phyloP scores from a whole-genome alignment of 2,113 vertebrate species.

The Erythrolamprus reginae region DNA sequence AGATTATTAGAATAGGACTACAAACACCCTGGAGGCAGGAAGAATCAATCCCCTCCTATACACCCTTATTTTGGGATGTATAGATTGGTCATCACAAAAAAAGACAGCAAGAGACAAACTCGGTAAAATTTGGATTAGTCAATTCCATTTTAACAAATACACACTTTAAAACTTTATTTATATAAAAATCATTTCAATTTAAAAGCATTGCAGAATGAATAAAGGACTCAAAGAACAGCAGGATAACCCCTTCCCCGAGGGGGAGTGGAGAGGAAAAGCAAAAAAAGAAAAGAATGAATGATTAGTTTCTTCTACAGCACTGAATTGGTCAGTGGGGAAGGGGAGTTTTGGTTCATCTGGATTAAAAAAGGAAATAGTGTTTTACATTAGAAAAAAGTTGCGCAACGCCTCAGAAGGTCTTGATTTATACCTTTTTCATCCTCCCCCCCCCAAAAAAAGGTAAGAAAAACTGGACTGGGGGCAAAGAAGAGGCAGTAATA shows the following conservation, averaged over 20 bases:
- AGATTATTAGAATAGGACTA: neutral
- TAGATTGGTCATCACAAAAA: neutral
- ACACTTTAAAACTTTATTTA: constrained; percentile 83
- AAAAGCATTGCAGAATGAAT: constrained; percentile 73
- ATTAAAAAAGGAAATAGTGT: constrained; percentile 70
- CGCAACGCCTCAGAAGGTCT: constrained; percentile 50
- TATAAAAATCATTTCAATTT: constrained; percentile 80
- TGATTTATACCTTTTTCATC: constrained; percentile 15
- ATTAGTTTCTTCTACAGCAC: neutral
- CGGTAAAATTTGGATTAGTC: constrained; percentile 3
- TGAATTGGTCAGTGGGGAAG: constrained; percentile 52
- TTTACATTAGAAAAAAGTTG: constrained; percentile 63
- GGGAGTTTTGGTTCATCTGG: constrained; percentile 70
- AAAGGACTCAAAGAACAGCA: constrained; percentile 58
- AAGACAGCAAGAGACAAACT: neutral
- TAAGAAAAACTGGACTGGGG: constrained; percentile 18
- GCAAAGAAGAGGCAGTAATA: constrained; percentile 35
- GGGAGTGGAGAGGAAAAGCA: constrained; percentile 14
- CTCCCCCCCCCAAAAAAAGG: neutral
- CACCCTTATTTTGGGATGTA: neutral
- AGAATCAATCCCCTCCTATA: neutral
- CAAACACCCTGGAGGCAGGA: neutral
- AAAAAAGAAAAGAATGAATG: neutral
- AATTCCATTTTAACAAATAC: constrained; percentile 37
- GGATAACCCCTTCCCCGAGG: constrained; percentile 1